Evolutionary conservation across 2,113 vertebrate species (phyloP).

Genomic region (Typhlomys cinereus): DNA sequence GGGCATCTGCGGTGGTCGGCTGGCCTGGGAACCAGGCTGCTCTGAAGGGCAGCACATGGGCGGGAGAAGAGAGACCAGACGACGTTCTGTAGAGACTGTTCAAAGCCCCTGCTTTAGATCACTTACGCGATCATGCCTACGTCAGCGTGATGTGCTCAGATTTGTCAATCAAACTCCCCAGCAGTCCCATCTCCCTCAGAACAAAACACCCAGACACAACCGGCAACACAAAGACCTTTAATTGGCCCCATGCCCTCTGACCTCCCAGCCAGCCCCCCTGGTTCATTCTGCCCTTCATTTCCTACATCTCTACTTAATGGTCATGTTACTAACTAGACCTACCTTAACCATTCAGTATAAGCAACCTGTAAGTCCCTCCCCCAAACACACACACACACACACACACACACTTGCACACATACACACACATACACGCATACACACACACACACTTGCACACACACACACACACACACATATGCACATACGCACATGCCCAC

Average conservation of each 20-base stretch:
- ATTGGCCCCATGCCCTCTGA: neutral
- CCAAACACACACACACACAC: neutral
- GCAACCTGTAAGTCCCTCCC: neutral
- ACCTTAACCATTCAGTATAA: neutral
- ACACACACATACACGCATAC: too few species aligned
- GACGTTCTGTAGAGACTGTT: too few species aligned
- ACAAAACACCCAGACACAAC: neutral
- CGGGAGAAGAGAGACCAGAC: neutral
- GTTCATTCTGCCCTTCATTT: neutral
- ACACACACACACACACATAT: too few species aligned
- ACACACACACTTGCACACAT: too few species aligned
- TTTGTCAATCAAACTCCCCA: neutral
- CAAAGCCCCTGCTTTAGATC: too few species aligned
- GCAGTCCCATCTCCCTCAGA: neutral
- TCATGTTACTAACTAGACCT: neutral
- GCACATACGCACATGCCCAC: too few species aligned
- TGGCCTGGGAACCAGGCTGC: neutral
- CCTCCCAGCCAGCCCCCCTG: neutral
- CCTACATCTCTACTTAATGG: neutral
- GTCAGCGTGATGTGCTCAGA: too few species aligned
- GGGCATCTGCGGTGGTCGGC: neutral
- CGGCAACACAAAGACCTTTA: neutral
- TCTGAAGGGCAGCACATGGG: neutral
- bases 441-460: too few species aligned
- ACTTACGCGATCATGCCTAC: too few species aligned